Conservation (phyloP, 2,797 vertebrate species). For the Hippopotamyrus pictus region DNA sequence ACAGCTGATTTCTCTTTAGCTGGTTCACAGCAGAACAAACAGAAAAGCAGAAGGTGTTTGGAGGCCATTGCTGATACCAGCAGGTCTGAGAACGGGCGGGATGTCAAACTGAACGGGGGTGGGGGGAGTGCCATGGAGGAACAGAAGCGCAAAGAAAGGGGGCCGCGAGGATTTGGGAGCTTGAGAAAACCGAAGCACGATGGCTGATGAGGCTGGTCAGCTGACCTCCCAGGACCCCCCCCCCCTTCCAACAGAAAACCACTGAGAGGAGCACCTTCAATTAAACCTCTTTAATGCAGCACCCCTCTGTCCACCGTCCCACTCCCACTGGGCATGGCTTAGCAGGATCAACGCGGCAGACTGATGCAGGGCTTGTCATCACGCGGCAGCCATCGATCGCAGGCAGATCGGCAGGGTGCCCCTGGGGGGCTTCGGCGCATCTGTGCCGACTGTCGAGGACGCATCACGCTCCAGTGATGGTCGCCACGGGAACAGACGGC, state of each 20-base stretch:
- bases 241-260: background rate
- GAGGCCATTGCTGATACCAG: background rate
- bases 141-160: background rate
- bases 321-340: background rate
- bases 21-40: background rate
- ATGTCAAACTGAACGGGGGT: background rate
- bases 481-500: conserved; percentile 26
- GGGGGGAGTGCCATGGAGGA: background rate
- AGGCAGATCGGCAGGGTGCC: background rate
- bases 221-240: background rate
- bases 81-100: background rate
- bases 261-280: background rate
- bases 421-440: background rate
- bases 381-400: background rate
- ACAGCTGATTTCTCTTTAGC: background rate
- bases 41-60: background rate
- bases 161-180: background rate
- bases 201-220: background rate
- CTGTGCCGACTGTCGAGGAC: background rate
- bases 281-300: background rate
- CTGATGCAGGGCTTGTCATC: background rate
- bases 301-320: background rate
- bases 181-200: background rate
- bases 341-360: background rate
- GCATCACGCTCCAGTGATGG: conserved; percentile 44